A percentile compares a stretch with the other conserved stretches of the same genome.
Conservation (phyloP, 2,113 vertebrate species). For the Orcinus orca region DNA sequence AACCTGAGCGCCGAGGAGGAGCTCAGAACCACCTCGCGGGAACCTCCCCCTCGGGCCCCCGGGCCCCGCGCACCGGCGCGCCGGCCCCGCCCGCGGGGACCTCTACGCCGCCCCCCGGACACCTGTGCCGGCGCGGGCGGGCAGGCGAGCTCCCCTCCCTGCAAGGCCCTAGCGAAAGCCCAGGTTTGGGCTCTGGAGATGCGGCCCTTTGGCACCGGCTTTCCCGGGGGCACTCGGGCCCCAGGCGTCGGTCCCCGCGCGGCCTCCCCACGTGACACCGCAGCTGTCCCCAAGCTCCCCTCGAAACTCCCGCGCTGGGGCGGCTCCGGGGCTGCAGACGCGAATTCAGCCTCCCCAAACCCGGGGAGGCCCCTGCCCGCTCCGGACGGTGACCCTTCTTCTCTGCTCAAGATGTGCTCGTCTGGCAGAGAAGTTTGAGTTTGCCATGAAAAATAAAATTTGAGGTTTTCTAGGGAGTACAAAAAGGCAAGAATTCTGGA, state of each 20-base stretch:
- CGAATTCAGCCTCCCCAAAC: not conserved
- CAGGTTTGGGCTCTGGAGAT: not conserved
- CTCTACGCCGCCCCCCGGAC: not conserved
- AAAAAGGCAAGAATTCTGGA: not conserved
- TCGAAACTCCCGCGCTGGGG: not conserved
- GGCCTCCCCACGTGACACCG: not conserved
- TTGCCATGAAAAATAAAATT: not conserved
- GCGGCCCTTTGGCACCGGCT: not conserved
- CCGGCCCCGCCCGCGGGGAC: not conserved
- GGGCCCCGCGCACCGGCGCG: not conserved
- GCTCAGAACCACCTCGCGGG: conserved; percentile 20
- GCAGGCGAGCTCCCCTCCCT: not conserved
- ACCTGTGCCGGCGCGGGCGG: not conserved
- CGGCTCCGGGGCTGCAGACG: not conserved
- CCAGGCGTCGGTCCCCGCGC: not conserved
- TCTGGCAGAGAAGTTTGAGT: conserved; percentile 25
- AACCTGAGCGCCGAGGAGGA: conserved; percentile 64
- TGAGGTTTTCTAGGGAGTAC: not conserved
- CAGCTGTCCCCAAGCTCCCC: not conserved
- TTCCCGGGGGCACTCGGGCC: not conserved
- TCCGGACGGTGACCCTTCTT: not conserved
- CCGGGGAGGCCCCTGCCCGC: not conserved
- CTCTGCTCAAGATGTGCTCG: not conserved
- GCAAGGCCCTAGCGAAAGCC: accelerated
- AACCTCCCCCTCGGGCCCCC: not conserved